These are phyloP conservation scores for Gryllus longicercus DNA, from an alignment of 2,888 invertebrate genomes.

Conservation along the genomic window DNA sequence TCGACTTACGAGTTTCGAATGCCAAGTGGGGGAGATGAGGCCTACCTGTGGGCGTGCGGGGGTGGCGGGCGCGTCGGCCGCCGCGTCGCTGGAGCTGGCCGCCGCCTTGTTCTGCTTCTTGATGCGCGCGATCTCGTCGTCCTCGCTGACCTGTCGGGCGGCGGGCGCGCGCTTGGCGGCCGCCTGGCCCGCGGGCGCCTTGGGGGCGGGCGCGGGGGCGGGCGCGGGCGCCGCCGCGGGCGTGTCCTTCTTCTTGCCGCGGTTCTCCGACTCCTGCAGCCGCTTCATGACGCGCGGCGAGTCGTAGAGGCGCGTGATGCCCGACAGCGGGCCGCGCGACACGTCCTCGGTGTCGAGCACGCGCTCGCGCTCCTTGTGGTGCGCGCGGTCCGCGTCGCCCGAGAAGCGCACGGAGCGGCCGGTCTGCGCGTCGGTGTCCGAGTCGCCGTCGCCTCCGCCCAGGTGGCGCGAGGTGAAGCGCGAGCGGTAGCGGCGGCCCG, in stretches of 20 bases:
- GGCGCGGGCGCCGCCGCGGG: slow-evolving; percentile 50
- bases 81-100: slow-evolving; percentile 53
- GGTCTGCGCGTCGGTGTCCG: slow-evolving; percentile 49
- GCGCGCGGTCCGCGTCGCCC: slow-evolving; percentile 21
- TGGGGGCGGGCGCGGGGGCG: slow-evolving; percentile 40
- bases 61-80: slow-evolving; percentile 47
- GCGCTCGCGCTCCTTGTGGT: slow-evolving; percentile 55
- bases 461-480: slow-evolving; percentile 62
- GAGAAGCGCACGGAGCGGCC: slow-evolving; percentile 34
- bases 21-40: background rate
- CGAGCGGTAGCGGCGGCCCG: slow-evolving; percentile 68
- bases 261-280: slow-evolving; percentile 69
- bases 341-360: slow-evolving; percentile 88
- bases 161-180: slow-evolving; percentile 45
- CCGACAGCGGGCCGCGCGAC: slow-evolving; percentile 73
- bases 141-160: slow-evolving; percentile 78
- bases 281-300: slow-evolving; percentile 87
- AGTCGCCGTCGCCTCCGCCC: slow-evolving; percentile 40
- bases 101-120: slow-evolving; percentile 78
- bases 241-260: slow-evolving; percentile 50
- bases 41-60: background rate
- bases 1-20: slow-evolving; percentile 20
- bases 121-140: slow-evolving; percentile 82
- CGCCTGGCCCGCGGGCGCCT: slow-evolving; percentile 41
- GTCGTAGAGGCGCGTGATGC: slow-evolving; percentile 81